Evolutionary conservation across 2,797 vertebrate genomes (phyloP), one percentile per base, ranked within the genome.

Genomic region (Hybognathus amarus): DNA sequence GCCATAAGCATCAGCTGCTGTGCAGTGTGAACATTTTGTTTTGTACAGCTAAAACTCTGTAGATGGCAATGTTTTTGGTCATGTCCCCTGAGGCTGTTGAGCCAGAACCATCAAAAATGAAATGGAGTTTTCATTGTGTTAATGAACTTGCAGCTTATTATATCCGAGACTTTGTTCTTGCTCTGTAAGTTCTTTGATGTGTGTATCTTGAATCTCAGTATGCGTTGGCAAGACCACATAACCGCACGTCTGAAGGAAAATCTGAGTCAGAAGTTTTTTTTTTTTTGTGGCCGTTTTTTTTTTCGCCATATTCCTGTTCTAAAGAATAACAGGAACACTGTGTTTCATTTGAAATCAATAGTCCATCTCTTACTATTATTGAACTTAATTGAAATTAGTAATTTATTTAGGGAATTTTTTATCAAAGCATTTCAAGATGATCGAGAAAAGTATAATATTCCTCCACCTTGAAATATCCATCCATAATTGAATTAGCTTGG

Each of bases 371-470:
- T 74, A 33, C 20, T 52, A 83, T 52, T 9, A 54, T 77, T 87
- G 85, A 83, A 54, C 85, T 87, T 90, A 83, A 91, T 87, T 88
- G 52, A 70, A 89, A 85, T 74, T 83, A 61, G 73, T 87, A 86
- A 88, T 87, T 90, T 63, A 86, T 82, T 81, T 15, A 80, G 85
- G 76, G 30, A 8, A 17, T 64, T 70, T 81, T 40, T 30, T 5
- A 59, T 85, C 56, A 81, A 80, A 74, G 30, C 67, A 64, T 84
- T 86, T 76, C 24, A 15, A 79, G 64, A 33, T 47, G 20, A 64
- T 64, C 47, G 20, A 77, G 63, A 74, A 50, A 73, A 24, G 5
- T 30, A 61, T 71, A 11, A 74, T 70, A 54, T 80, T n/a, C 63
- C 33, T 42, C 59, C 47, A 56, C 64, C 36, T 67, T 83, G 79